Evolutionary conservation across 2,888 invertebrate genomes (phyloP).

Genomic region (Hofmannophila pseudospretella): DNA sequence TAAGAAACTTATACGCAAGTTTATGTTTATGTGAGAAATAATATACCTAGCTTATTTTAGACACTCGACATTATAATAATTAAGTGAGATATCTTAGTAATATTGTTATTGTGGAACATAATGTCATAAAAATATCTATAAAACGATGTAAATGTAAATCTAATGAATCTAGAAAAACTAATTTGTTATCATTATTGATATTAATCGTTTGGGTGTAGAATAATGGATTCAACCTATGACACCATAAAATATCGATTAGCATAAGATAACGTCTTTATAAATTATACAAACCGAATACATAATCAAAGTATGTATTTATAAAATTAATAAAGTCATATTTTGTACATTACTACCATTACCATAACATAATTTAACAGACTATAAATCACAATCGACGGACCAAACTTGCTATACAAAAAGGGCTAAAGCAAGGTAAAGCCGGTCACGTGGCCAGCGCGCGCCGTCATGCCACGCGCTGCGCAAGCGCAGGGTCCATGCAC

Average conservation of each 20-base stretch:
- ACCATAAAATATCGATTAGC: constrained; percentile 7
- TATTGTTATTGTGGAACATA: too few relatives aligned
- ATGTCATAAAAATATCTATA: too few relatives aligned
- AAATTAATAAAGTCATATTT: too few relatives aligned
- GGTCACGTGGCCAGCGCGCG: constrained; percentile 72
- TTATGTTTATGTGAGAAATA: too few relatives aligned
- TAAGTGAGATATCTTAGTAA: too few relatives aligned
- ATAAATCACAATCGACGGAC: constrained; percentile 36
- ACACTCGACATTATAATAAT: too few relatives aligned
- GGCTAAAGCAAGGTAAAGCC: constrained; percentile 53
- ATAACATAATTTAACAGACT: constrained; percentile 8
- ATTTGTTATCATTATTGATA: not conserved
- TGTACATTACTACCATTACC: too few relatives aligned
- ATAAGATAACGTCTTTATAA: constrained; percentile 3
- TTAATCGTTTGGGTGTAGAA: too few relatives aligned
- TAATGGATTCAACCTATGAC: constrained; percentile 7
- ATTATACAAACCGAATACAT: too few relatives aligned
- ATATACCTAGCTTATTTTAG: too few relatives aligned
- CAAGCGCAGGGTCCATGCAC: constrained; percentile 55
- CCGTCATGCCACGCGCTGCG: constrained; percentile 60
- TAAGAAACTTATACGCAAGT: too few relatives aligned
- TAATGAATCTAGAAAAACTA: not conserved
- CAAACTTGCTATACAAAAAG: constrained; percentile 55
- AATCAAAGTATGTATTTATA: not conserved
- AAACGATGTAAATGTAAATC: not conserved